Percentiles rank a stretch among this genome's conserved stretches.
Evolutionary conservation across 2,888 invertebrate genomes (phyloP).

Genomic region (Zaprionus obscuricornis): DNA sequence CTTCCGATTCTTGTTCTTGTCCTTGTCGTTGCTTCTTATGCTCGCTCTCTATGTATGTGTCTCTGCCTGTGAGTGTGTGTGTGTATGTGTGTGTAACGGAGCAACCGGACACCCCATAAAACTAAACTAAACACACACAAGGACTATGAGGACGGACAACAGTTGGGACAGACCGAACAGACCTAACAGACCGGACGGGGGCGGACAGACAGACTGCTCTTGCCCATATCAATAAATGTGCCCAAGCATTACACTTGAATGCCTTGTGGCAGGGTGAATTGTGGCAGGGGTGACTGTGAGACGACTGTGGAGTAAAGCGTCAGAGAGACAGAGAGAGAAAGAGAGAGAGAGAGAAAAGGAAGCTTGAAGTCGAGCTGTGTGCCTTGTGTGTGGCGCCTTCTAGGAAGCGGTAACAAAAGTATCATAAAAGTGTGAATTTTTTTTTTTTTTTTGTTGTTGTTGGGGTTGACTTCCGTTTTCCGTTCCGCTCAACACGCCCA

Average conservation of each 20-base stretch:
- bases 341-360: not conserved
- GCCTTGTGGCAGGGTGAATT: constrained; percentile 35
- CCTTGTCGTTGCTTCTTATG: not conserved
- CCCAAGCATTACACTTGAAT: constrained; percentile 36
- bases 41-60: not conserved
- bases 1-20: constrained; percentile 56
- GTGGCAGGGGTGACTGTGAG: not conserved
- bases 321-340: not conserved
- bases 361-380: constrained; percentile 2
- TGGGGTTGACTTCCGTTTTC: constrained; percentile 70
- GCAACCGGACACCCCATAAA: constrained; percentile 79
- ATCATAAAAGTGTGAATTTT: constrained; percentile 72
- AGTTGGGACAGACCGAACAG: not conserved
- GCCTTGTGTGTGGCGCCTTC: constrained; percentile 23
- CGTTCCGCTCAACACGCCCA: constrained; percentile 28
- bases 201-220: not conserved
- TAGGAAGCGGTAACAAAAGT: constrained; percentile 50
- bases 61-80: constrained; percentile 3
- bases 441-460: too few relatives aligned
- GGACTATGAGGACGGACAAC: too few relatives aligned
- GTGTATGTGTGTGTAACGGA: constrained; percentile 41
- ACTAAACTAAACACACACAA: constrained; percentile 51
- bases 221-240: constrained; percentile 55
- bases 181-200: too few relatives aligned
- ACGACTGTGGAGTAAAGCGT: not conserved